Percentiles rank a stretch among this genome's conserved stretches.
Conservation (phyloP, 1,140 invertebrate genomes). For the Paralvinella palmiformis region DNA sequence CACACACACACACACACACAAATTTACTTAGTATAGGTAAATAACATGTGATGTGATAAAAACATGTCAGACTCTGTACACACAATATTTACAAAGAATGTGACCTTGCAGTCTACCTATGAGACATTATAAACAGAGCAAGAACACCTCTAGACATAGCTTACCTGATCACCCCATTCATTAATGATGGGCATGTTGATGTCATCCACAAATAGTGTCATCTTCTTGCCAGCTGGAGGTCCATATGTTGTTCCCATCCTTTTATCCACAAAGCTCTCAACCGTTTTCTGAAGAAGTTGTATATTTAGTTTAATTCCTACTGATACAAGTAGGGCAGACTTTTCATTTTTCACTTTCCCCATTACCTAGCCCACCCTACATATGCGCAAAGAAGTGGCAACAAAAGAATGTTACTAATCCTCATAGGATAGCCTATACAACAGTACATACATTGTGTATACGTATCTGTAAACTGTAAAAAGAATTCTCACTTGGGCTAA, state of each 20-base stretch:
- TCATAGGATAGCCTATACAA: not conserved
- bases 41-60: no score
- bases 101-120: not conserved
- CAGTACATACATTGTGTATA: not conserved
- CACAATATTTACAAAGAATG: no score
- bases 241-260: slow-evolving; percentile 91
- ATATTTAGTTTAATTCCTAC: not conserved
- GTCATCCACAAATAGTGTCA: slow-evolving; percentile 94
- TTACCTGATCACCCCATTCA: slow-evolving; percentile 84
- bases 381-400: not conserved
- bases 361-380: no score
- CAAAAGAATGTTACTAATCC: not conserved
- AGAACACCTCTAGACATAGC: not conserved
- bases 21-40: no score
- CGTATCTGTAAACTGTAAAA: not conserved
- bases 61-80: no score
- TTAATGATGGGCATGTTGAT: slow-evolving; percentile 94
- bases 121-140: not conserved
- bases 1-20: no score
- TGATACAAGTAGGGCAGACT: not conserved
- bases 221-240: slow-evolving; percentile 84
- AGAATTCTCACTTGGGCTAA: no score
- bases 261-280: slow-evolving; percentile 95
- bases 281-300: slow-evolving; percentile 67
- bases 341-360: no score